These are phyloP conservation scores for Meandrina meandrites DNA, from an alignment of 92 coral and sea anemone genomes.

Conservation along the genomic window DNA sequence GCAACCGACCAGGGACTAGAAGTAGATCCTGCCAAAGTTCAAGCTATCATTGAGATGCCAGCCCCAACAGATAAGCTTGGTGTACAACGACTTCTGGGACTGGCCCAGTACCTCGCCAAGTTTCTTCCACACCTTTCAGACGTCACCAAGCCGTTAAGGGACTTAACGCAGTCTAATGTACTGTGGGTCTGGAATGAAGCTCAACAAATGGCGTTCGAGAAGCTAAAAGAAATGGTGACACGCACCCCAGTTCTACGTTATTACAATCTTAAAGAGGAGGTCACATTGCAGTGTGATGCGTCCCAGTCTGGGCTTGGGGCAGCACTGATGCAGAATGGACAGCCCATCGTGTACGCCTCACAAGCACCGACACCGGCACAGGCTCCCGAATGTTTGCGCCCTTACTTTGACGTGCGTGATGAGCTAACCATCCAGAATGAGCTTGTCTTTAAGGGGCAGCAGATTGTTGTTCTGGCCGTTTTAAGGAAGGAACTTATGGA, in stretches of 20 bases:
- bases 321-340: too few species aligned
- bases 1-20: slow-evolving; percentile 48
- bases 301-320: slow-evolving; percentile 56
- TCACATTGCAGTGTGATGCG: slow-evolving; percentile 66
- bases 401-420: slow-evolving; percentile 16
- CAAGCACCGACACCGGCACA: slow-evolving; percentile 56
- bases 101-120: slow-evolving; percentile 56
- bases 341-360: slow-evolving; percentile 53
- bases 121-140: slow-evolving; percentile 56
- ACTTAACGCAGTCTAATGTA: slow-evolving; percentile 38
- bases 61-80: slow-evolving; percentile 58
- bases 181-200: slow-evolving; percentile 43
- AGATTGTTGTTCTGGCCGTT: slow-evolving; percentile 43
- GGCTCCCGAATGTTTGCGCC: slow-evolving; percentile 45
- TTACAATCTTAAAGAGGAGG: slow-evolving; percentile 47
- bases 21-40: slow-evolving; percentile 56
- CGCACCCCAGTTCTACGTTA: slow-evolving; percentile 43
- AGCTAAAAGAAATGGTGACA: slow-evolving; percentile 52
- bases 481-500: slow-evolving; percentile 42
- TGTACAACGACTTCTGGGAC: slow-evolving; percentile 58
- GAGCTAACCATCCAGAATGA: slow-evolving; percentile 60
- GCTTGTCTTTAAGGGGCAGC: slow-evolving; percentile 57
- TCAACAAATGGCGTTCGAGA: slow-evolving; percentile 49
- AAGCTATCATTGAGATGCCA: slow-evolving; percentile 57
- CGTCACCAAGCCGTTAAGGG: slow-evolving; percentile 51